Evolutionary conservation across 2,888 invertebrate species (phyloP).

Genomic region (Oscheius sp.): DNA sequence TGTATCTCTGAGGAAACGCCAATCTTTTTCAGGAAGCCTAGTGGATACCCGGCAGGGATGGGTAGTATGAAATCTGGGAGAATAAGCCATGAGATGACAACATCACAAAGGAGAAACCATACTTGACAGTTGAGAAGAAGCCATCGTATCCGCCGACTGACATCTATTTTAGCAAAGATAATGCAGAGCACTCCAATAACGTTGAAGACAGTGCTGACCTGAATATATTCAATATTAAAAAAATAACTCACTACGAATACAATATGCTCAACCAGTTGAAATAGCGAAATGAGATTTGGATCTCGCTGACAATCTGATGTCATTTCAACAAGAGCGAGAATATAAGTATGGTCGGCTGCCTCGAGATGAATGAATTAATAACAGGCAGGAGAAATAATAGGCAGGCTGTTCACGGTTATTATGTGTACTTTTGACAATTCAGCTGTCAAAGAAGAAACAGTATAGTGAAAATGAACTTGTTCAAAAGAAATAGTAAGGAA

Average conservation of each 20-base stretch:
- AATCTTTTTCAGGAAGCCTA: background rate
- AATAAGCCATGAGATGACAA: background rate
- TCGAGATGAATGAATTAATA: too few relatives aligned
- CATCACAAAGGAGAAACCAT: background rate
- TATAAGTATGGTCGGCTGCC: too few relatives aligned
- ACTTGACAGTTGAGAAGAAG: slow-evolving; percentile 3
- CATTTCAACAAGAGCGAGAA: too few relatives aligned
- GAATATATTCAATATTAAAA: background rate
- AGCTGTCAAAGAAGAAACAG: too few relatives aligned
- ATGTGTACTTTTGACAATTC: too few relatives aligned
- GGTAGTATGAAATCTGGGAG: slow-evolving; percentile 5
- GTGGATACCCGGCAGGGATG: background rate
- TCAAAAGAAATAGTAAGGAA: background rate
- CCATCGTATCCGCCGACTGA: slow-evolving; percentile 1
- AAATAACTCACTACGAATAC: background rate
- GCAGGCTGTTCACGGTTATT: too few relatives aligned
- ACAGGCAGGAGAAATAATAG: too few relatives aligned
- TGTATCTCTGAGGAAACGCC: background rate
- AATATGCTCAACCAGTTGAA: background rate
- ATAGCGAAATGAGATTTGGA: background rate
- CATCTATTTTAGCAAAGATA: background rate
- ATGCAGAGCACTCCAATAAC: background rate
- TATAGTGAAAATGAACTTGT: too few relatives aligned
- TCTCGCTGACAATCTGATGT: background rate
- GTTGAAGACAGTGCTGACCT: background rate